Base-by-base conservation (phyloP, 2,113 vertebrate genomes). In the Triplophysa tibetana region DNA sequence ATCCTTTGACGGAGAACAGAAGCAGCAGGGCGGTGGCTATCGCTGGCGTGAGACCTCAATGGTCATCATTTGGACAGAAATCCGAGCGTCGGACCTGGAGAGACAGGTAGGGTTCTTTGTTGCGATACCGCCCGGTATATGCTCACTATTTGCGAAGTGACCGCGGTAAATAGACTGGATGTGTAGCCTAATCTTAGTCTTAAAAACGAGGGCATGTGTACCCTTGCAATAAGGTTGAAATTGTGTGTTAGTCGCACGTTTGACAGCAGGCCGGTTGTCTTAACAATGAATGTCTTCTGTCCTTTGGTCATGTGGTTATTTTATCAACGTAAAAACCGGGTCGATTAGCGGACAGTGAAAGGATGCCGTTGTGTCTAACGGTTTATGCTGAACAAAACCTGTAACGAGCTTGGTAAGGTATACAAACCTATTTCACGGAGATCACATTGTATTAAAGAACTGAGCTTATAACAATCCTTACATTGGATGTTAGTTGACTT, bases 31-130 rank as follows among this genome's bases (percentile, higher is more conserved):
- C 88, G 88, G 90, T 80, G 89, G 61, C 83, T 72, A 61, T 60
- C 70, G 70, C 77, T 70, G 81, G 70, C 75, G 83, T 33, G 68
- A 86, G 23, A 83, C 78, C 86, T 91, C 86, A 77, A 91, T 91
- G 91, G 79, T 84, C 81, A 77, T 33, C 73, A 85, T 83, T 87
- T 45, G 91, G 89, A 89, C 70, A 67, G 85, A 84, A 82, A 87
- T 81, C 66, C 87, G 88, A 90, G 86, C 79, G 79, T 86, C 82
- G 86, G 85, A 89, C 82, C 87, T 87, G 88, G 88, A 87, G 76
- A 86, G 82, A 82, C 87, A 92, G 91, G 91, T 91, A 89, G 72
- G 75, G 62, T 62, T 66, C 75, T 77, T 77, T 77, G 75, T 77
- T 77, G 60, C 54, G 54, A 45, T 63, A 58, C 11, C 21, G 26